Percentiles rank a stretch among this genome's conserved stretches.
These are phyloP conservation scores for Spatulosminthurus flaviceps DNA, from an alignment of 2,888 invertebrate genomes.

Conservation along the genomic window DNA sequence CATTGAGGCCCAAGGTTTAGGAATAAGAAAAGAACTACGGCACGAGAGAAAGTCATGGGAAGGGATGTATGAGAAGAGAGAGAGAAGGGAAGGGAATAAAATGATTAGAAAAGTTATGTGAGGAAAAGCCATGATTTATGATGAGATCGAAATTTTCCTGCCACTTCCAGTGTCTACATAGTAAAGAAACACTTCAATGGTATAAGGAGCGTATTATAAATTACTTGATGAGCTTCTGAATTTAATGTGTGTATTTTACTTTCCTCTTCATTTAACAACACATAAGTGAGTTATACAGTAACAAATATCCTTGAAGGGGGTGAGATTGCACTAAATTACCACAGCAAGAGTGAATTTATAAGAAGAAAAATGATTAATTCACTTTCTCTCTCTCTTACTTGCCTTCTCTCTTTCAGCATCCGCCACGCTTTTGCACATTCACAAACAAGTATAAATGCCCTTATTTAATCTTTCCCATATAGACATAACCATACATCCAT, in stretches of 20 bases:
- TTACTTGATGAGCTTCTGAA: slow-evolving; percentile 28
- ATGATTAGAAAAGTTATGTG: neutral
- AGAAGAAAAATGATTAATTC: slow-evolving; percentile 5
- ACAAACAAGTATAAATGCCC: neutral
- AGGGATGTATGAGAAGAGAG: neutral
- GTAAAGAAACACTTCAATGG: neutral
- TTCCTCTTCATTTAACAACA: slow-evolving; percentile 29
- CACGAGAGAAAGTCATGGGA: neutral
- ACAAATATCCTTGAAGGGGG: slow-evolving; percentile 11
- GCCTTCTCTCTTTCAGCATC: neutral
- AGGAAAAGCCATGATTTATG: slow-evolving; percentile 50
- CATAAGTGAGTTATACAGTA: slow-evolving; percentile 10
- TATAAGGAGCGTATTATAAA: neutral
- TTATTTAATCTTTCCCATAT: neutral
- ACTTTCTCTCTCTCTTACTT: neutral
- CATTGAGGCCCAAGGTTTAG: too few relatives aligned
- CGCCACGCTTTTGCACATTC: neutral
- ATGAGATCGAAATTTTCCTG: slow-evolving; percentile 50
- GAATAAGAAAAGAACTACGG: neutral
- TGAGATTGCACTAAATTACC: neutral
- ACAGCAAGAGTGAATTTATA: slow-evolving; percentile 2
- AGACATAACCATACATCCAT: neutral
- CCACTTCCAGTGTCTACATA: slow-evolving; percentile 42
- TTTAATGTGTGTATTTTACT: slow-evolving; percentile 29
- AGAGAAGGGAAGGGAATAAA: neutral